These are phyloP conservation scores for Margaritifera margaritifera DNA, from an alignment of 2,888 invertebrate species.

Conservation along the genomic window DNA sequence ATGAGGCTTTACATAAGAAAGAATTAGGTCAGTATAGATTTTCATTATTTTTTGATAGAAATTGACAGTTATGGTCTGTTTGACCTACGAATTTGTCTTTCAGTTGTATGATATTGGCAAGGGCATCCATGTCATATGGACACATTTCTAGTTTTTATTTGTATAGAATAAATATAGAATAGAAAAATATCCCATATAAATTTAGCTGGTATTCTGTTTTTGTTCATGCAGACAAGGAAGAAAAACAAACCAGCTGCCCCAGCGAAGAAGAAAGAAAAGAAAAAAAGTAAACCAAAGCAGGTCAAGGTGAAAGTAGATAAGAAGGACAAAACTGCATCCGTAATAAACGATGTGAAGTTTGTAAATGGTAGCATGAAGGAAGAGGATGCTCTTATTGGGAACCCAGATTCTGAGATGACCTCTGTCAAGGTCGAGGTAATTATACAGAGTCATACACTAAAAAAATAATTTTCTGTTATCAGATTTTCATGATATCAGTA, in stretches of 20 bases:
- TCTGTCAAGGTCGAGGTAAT: conserved; percentile 59
- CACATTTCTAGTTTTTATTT: too few species aligned
- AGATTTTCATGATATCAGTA: not conserved
- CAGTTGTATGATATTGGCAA: too few species aligned
- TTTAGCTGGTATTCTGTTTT: not conserved
- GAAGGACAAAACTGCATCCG: conserved; percentile 38
- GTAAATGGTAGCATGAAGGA: conserved; percentile 56
- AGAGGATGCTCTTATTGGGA: conserved; percentile 57
- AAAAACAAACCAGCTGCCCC: conserved; percentile 11
- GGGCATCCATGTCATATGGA: too few species aligned
- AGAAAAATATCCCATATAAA: too few species aligned
- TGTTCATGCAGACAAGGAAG: conserved; percentile 26
- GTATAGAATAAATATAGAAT: too few species aligned
- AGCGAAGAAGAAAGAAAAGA: conserved; percentile 25
- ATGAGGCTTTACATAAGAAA: too few species aligned
- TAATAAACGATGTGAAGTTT: conserved; percentile 45
- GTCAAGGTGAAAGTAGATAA: conserved; percentile 43
- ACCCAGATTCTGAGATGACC: conserved; percentile 50
- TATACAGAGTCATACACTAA: not conserved
- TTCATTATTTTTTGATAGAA: too few species aligned
- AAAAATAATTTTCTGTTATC: not conserved
- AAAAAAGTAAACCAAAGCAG: conserved; percentile 30
- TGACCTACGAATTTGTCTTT: too few species aligned
- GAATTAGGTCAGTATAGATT: too few species aligned
- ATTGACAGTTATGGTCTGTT: too few species aligned